Evolutionary conservation across 2,113 vertebrate species (phyloP), one percentile per base, ranked within the genome.

Genomic region (Xiphophorus hellerii): DNA sequence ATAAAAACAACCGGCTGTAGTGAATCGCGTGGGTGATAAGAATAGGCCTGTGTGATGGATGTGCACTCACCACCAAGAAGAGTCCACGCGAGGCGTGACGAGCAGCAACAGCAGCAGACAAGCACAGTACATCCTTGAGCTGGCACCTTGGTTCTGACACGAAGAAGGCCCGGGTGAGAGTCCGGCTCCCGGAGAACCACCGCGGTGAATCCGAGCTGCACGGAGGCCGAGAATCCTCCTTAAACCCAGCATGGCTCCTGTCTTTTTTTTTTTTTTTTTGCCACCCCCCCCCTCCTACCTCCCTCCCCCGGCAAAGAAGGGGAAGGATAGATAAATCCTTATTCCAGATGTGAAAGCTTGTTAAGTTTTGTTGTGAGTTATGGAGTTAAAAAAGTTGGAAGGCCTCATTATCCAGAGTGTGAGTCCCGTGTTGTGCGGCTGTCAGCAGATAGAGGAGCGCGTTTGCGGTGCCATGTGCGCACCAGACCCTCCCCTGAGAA

Each of bases 11-110:
- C 6, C 44, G 17, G 4, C 15, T 48, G 5, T 15, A 20, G 17
- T 20, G 44, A 20, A 48, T 42, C 39, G 4, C 4, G 14, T 48
- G 44, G 44, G 17, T 48, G 44, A 48, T 20, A 48, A 48, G 44
- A 48, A 20, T 48, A 20, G 14, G 44, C 17, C 37, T 68, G 73
- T 78, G 77, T 84, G 73, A 81, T 74, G 65, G 78, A 65, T 73
- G 75, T 30, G 20, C 58, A 69, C 96, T 97, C 87, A 99, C 97
- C 97, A 98, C 97, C 97, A 98, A 66, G 96, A 98, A 64, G 96
- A 96, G 81, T 97, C 97, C 75, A 96, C 96, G 76, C 96, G 93
- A 81, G 96, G 96, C 72, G 97, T 97, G 76, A 98, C 93, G 78
- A 95, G 93, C 84, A 98, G 95, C 86, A 99, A 92, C 72, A 97